Evolutionary conservation across 2,888 invertebrate genomes (phyloP), one percentile per base, ranked within the genome.

Genomic region (Andrena trimmerana): DNA sequence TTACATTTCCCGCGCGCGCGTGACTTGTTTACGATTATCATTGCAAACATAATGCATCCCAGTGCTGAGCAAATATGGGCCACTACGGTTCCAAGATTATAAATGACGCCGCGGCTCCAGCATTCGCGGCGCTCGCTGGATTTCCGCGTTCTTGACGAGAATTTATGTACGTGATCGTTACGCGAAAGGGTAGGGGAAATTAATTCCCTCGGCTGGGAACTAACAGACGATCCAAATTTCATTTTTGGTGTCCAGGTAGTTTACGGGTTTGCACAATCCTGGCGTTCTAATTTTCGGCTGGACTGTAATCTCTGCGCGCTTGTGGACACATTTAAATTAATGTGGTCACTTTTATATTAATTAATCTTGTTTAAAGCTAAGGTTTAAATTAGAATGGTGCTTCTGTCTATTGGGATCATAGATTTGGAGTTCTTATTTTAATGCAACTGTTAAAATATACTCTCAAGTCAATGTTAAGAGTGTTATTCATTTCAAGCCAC

Each of bases 21-120:
- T 81, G 78, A 81, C 78, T 81, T 78, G 81, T 78, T 81, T 78
- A 66, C 74, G 70, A 78, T 81, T 81, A 81, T 78, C 74, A 78
- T 73, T 70, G 73, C 66, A 33, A 52, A 52, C 59, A 74, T 69
- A 63, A 57, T 70, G 42, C 57, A 77, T 57, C 42, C 48, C 36
- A 20, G 16, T 16, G 63, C 24, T 20, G 63, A 52, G 54, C 63
- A 50, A 52, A 69, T 70, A 65, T 48, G 69, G 69, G 48, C 27
- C 69, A 57, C 57, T 59, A 13, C 57, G 24, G 57, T 29, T 57
- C 13, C 65, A 24, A 54, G 66, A 60, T 75, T 75, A 59, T 75
- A 60, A 42, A 68, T 75, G 75, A 36, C 59, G 42, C 42, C 36
- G 36, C 57, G 42, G 36, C 29, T 33, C 42, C 33, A 42, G 27